Evolutionary conservation across 2,113 vertebrate genomes (phyloP).

Genomic region (Oncorhynchus gorbuscha): DNA sequence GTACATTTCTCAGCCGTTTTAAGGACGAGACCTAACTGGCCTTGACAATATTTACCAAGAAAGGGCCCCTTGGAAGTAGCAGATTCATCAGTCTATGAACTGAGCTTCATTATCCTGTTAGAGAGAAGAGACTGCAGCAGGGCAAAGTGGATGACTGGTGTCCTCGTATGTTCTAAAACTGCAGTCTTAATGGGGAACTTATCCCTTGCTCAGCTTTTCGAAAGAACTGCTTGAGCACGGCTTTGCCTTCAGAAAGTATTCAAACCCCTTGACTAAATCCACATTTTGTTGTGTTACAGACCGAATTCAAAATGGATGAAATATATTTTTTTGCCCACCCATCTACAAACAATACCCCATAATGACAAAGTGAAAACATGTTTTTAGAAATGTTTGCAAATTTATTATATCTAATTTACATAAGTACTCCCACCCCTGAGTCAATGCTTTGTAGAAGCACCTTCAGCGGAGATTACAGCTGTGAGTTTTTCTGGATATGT

Average conservation of each 20-base stretch:
- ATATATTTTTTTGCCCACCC: no score
- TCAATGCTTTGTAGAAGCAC: no score
- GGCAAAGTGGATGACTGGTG: neutral
- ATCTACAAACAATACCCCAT: no score
- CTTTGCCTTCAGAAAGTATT: neutral
- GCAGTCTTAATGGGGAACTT: constrained; percentile 3
- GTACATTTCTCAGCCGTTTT: constrained; percentile 44
- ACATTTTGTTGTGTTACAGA: no score
- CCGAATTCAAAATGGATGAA: no score
- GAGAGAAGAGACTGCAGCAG: neutral
- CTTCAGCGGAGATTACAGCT: no score
- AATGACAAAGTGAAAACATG: no score
- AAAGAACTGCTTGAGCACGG: neutral
- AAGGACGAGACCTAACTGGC: constrained; percentile 41
- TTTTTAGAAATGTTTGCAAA: no score
- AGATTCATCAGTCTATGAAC: constrained; percentile 32
- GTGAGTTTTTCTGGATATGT: no score
- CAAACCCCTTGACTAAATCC: no score
- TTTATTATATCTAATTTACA: no score
- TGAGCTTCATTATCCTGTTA: constrained; percentile 46
- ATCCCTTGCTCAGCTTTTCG: neutral
- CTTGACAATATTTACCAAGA: constrained; percentile 40
- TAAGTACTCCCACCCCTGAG: no score
- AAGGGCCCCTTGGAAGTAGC: constrained; percentile 33
- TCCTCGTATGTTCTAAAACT: constrained; percentile 17